phyloP scores from a whole-genome alignment of 2,113 vertebrate genomes.

The Spermophilus dauricus region DNA sequence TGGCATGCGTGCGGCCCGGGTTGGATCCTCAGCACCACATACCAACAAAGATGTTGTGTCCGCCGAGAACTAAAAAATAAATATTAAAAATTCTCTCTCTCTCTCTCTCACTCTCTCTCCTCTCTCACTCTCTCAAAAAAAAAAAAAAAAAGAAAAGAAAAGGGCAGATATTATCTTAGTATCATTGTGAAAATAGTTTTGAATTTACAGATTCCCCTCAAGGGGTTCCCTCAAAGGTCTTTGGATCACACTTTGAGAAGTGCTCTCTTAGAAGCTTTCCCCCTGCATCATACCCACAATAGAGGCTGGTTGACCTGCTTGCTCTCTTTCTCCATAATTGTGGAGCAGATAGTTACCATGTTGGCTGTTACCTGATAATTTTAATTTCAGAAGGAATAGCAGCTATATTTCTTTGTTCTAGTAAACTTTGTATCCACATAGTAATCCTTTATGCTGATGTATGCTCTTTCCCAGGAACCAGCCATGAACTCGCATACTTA shows the following conservation, averaged over 20 bases:
- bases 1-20: too few species aligned
- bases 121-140: too few species aligned
- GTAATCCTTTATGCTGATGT: neutral
- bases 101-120: too few species aligned
- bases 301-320: neutral
- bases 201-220: neutral
- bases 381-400: conserved; percentile 4
- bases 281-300: too few species aligned
- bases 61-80: too few species aligned
- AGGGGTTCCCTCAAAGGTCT: neutral
- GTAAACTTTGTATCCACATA: conserved; percentile 3
- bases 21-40: too few species aligned
- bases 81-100: too few species aligned
- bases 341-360: conserved; percentile 9
- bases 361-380: conserved; percentile 7
- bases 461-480: conserved; percentile 15
- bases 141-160: too few species aligned
- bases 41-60: too few species aligned
- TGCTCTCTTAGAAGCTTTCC: neutral
- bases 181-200: neutral
- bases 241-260: neutral
- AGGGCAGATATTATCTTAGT: neutral
- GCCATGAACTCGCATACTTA: neutral
- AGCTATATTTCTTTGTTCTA: neutral
- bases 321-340: neutral